A percentile compares a stretch with the other conserved stretches of the same genome.
phyloP scores from a whole-genome alignment of 2,113 vertebrate species.

The Grammomys dolichurus region DNA sequence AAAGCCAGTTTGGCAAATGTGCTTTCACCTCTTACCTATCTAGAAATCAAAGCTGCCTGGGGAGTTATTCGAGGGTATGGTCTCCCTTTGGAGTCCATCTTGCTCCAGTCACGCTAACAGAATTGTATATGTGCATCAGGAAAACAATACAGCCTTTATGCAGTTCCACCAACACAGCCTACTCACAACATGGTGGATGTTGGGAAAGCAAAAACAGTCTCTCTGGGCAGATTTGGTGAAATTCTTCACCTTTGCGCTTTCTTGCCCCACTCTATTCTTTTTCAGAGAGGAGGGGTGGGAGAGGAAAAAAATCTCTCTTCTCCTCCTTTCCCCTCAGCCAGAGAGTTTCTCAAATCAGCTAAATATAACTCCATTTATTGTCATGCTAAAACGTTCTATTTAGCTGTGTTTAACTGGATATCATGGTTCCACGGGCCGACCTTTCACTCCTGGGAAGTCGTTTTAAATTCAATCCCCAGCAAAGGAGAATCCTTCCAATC shows the following conservation, averaged over 20 bases:
- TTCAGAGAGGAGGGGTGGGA: conserved; percentile 60
- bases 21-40: conserved; percentile 85
- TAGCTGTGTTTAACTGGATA: conserved; percentile 92
- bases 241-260: conserved; percentile 82
- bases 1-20: conserved; percentile 87
- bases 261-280: conserved; percentile 70
- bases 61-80: conserved; percentile 86
- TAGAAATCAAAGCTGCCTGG: conserved; percentile 87
- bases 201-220: conserved; percentile 83
- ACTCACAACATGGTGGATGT: conserved; percentile 81
- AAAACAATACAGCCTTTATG: conserved; percentile 85
- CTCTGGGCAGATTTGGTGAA: conserved; percentile 81
- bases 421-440: conserved; percentile 87
- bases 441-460: conserved; percentile 90
- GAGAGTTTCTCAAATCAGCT: conserved; percentile 86
- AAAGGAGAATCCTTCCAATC: conserved; percentile 90
- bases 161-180: conserved; percentile 67
- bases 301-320: conserved; percentile 81
- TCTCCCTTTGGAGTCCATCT: conserved; percentile 83
- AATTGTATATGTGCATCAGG: conserved; percentile 81
- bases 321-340: conserved; percentile 70
- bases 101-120: conserved; percentile 75
- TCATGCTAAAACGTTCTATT: conserved; percentile 91
- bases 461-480: conserved; percentile 90
- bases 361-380: conserved; percentile 90